phyloP scores from a whole-genome alignment of 64 coral and sea anemone genomes.

The Pachyseris speciosa region DNA sequence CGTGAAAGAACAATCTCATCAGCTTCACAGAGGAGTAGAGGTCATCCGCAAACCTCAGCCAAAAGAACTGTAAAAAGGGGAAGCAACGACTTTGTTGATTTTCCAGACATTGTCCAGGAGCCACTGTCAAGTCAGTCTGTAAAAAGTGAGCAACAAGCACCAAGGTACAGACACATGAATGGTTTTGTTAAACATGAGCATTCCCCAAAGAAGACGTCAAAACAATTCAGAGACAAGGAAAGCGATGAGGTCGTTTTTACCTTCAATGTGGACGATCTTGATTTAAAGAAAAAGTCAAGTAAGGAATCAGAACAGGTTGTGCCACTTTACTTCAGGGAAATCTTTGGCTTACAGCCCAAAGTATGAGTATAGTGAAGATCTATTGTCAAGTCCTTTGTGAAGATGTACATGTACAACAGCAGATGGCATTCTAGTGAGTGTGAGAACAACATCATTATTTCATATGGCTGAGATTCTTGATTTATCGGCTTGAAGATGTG shows the following conservation, averaged over 20 bases:
- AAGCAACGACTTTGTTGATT: conserved; percentile 63
- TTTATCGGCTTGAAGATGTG: no score
- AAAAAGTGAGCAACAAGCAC: conserved; percentile 9
- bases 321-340: conserved; percentile 92
- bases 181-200: conserved; percentile 5
- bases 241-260: conserved; percentile 78
- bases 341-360: conserved; percentile 90
- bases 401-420: background rate
- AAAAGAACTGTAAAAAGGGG: background rate
- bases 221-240: background rate
- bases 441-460: no score
- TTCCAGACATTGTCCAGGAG: conserved; percentile 26
- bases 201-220: conserved; percentile 23
- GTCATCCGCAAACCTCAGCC: background rate
- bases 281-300: conserved; percentile 70
- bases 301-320: conserved; percentile 48
- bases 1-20: background rate
- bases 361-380: conserved; percentile 73
- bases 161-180: conserved; percentile 17
- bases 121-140: conserved; percentile 22
- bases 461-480: no score
- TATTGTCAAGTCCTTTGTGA: conserved; percentile 85
- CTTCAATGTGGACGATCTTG: conserved; percentile 85
- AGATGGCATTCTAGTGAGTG: no score
- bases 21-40: background rate